Evolutionary conservation across 2,888 invertebrate species (phyloP).

Genomic region (Cremastinae sp.): DNA sequence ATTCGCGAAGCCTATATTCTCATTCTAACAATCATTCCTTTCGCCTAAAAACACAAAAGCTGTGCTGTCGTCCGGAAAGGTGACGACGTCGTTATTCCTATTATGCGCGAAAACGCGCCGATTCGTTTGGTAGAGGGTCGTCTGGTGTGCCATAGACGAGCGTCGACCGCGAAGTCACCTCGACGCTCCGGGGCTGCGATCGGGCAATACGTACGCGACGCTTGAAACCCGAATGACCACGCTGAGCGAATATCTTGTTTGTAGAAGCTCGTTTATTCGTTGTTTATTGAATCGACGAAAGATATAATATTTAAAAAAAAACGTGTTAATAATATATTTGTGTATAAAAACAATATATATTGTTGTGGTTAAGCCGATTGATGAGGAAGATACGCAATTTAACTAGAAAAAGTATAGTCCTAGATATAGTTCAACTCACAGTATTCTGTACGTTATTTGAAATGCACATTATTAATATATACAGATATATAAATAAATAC

Average conservation of each 20-base stretch:
- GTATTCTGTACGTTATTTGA: constrained; percentile 69
- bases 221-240: constrained; percentile 61
- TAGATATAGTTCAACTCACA: constrained; percentile 67
- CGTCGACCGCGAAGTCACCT: background rate
- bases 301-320: constrained; percentile 32
- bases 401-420: constrained; percentile 53
- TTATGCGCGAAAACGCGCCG: constrained; percentile 44
- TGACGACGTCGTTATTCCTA: constrained; percentile 55
- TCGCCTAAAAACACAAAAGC: constrained; percentile 61
- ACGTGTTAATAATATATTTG: constrained; percentile 59
- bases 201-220: constrained; percentile 5
- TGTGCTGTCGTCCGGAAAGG: constrained; percentile 57
- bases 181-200: background rate
- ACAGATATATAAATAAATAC: constrained; percentile 46
- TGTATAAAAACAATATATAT: constrained; percentile 62
- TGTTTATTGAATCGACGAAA: constrained; percentile 13
- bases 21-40: constrained; percentile 70
- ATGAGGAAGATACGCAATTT: constrained; percentile 58
- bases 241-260: constrained; percentile 51
- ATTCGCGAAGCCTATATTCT: constrained; percentile 64
- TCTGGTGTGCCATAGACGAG: constrained; percentile 15
- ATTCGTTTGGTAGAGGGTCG: constrained; percentile 32
- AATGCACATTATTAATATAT: constrained; percentile 65
- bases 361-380: constrained; percentile 58
- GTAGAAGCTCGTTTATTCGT: constrained; percentile 29